Evolutionary conservation across 1,140 invertebrate genomes (phyloP), one percentile per base, ranked within the genome.

Genomic region (Hydropsyche tenuis): DNA sequence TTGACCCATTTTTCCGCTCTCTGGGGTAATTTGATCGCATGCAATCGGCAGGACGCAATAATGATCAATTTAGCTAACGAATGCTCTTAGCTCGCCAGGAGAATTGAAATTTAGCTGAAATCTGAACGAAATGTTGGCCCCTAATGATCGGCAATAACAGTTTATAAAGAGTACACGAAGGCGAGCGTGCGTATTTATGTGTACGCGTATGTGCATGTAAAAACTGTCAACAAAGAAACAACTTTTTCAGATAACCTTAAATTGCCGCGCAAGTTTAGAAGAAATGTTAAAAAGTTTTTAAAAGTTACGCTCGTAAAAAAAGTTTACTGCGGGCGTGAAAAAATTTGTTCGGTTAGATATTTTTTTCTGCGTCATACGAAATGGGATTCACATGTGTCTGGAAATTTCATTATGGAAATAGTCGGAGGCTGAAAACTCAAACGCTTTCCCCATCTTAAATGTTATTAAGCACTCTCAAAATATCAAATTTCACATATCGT

Each of bases 211-310:
- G 43, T 37, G n/a, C n/a, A 27, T 27, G 7, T 64, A 43, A 25
- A 60, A 60, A 60, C 22, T 60, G 56, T 60, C 56, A 60, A 60
- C 56, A 60, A 60, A 60, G 56, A 60, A 25, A 60, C 56, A 60
- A 60, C 56, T 60, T 60, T 60, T 60, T 60, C 56, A 60, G 56
- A 60, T 60, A 60, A 60, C 56, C 56, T 60, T 60, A 60, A 60
- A 60, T 60, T 60, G 56, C 56, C 56, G 56, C 22, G 56, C 1
- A 14, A 60, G 56, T 60, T 60, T 60, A 60, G 56, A 60, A 60
- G 56, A 60, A 25, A 60, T 60, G 56, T 60, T 60, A 60, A 60
- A 60, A 60, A 60, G 56, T 60, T 60, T 60, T 60, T 60, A 60
- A 60, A 60, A 60, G 56, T 60, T 60, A 60, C 22, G 56, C 56